Base-by-base conservation (phyloP, 2,888 invertebrate genomes). In the Aleiodes leptofemur region DNA sequence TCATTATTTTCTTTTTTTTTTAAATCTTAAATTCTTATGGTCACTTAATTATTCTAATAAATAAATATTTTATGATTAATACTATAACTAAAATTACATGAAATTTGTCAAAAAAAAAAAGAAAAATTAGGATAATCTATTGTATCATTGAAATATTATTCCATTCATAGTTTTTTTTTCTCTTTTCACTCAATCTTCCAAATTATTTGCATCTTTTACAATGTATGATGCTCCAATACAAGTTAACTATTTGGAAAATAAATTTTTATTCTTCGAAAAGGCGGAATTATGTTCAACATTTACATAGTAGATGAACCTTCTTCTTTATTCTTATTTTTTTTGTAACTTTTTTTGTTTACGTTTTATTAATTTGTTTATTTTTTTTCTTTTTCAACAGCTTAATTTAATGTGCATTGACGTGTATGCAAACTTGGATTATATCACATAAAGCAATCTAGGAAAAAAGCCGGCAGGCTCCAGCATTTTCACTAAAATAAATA, bases 31-130 rank as follows among this genome's bases (percentile, higher is more conserved):
- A 31, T 59, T 66, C 51, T 59, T 57, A 34, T 51, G 59, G 51
- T 34, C 56, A 71, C 61, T 55, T 48, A 16, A 64, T 51, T n/a
- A 69, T 57, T 73, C 57, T 75, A 77, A 76, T 71, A 72, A 74
- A 76, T 74, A 68, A 79, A 79, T 55, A 77, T 79, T 23, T 75
- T 74, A 9, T 61, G 53, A 75, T 74, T 68, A 61, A 77, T 69
- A 68, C 72, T 68, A 69, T 59, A 56, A 76, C 55, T 51, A 72
- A 71, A 75, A 48, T 50, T 50, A 57, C 11, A 38, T 11, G 64
- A 64, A 64, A 64, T 50, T 50, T 38, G n/a, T 69, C 68, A 50
- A 23, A 23, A 23, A 34, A 29, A 55, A 51, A 64, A 56, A 64
- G 74, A 76, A 76, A 76, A 77, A 74, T 48, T 71, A 76, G 72